Conservation (phyloP, 2,888 invertebrate species). For the Euphydryas editha region DNA sequence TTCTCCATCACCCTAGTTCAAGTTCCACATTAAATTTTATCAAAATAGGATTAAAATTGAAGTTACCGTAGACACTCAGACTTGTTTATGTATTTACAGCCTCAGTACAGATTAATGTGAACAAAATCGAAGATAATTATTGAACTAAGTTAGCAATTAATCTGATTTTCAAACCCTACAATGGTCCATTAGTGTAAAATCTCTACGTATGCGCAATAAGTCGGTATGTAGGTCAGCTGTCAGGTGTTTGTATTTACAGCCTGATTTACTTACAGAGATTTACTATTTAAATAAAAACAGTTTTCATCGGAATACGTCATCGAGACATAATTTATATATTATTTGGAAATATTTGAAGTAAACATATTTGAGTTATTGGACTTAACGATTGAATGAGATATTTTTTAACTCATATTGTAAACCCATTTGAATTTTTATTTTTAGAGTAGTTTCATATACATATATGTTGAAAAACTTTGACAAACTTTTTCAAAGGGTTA, state of each 20-base stretch:
- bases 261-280: background rate
- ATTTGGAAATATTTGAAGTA: too few species aligned
- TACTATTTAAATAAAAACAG: background rate
- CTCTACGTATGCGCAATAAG: constrained; percentile 26
- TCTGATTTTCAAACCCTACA: constrained; percentile 31
- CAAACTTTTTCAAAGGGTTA: too few species aligned
- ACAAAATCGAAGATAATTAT: background rate
- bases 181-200: constrained; percentile 35
- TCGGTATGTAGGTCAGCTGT: constrained; percentile 37
- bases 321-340: background rate
- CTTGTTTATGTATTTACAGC: background rate
- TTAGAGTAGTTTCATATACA: too few species aligned
- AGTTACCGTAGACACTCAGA: background rate
- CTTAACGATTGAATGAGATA: too few species aligned
- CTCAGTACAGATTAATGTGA: background rate
- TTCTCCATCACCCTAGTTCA: background rate
- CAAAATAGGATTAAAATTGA: background rate
- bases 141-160: constrained; percentile 25
- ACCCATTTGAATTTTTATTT: too few species aligned
- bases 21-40: background rate
- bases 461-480: too few species aligned
- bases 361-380: too few species aligned
- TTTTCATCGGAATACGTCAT: background rate
- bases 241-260: constrained; percentile 27
- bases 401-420: too few species aligned